Conservation (phyloP, 2,797 vertebrate genomes). For the Rhynchonycteris naso region DNA sequence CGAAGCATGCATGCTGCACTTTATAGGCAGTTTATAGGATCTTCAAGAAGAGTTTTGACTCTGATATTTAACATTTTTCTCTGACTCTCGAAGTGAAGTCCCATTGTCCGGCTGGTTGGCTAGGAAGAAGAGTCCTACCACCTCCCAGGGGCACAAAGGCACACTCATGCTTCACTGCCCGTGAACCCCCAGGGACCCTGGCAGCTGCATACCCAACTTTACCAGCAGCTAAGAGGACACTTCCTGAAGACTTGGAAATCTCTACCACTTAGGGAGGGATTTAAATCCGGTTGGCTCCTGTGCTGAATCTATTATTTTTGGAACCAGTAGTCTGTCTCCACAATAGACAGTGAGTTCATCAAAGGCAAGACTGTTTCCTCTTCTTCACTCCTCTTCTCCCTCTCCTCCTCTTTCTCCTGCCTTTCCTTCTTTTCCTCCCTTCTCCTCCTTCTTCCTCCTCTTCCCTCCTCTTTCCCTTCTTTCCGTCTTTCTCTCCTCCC, state of each 20-base stretch:
- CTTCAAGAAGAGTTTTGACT: neutral
- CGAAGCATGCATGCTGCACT: neutral
- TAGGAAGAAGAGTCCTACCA: neutral
- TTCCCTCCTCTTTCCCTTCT: neutral
- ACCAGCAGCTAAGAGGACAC: neutral
- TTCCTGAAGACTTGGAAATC: constrained; percentile 29
- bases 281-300: neutral
- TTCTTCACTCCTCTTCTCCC: neutral
- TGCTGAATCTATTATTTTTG: neutral
- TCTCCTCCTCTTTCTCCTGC: neutral
- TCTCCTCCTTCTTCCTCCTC: no score
- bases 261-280: neutral
- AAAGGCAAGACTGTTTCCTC: neutral
- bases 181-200: neutral
- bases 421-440: neutral
- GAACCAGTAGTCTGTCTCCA: neutral
- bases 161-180: neutral
- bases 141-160: neutral
- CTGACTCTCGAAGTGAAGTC: neutral
- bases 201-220: neutral
- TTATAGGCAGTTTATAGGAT: neutral
- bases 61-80: neutral
- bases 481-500: neutral
- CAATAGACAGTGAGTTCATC: neutral
- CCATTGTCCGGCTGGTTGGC: neutral